Conservation (phyloP, 1,140 invertebrate genomes). For the Dryas iulia region DNA sequence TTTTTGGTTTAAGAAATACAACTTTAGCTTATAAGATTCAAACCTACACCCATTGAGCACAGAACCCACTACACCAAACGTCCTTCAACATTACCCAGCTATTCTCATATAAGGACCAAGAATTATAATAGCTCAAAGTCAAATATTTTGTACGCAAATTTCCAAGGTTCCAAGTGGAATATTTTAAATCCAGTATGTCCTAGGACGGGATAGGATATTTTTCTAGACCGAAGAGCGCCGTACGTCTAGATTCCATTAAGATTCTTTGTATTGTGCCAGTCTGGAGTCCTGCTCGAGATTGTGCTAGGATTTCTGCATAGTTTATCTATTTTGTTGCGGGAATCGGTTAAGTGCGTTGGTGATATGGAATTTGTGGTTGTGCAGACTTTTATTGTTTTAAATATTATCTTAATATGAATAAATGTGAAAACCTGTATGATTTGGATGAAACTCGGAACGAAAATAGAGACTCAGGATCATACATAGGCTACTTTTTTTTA, state of each 20-base stretch:
- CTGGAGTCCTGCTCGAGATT: background rate
- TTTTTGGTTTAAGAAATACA: too few relatives aligned
- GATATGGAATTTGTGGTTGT: background rate
- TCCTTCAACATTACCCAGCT: too few relatives aligned
- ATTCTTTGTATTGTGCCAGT: conserved; percentile 12
- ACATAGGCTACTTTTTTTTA: too few relatives aligned
- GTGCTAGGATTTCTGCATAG: conserved; percentile 4
- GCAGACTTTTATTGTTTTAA: background rate
- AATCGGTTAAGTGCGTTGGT: background rate
- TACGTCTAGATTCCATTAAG: conserved; percentile 18
- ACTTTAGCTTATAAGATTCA: too few relatives aligned
- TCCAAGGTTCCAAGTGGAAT: background rate
- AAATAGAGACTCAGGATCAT: too few relatives aligned
- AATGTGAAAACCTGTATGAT: too few relatives aligned
- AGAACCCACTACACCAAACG: too few relatives aligned
- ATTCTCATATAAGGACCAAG: too few relatives aligned
- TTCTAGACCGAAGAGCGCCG: conserved; percentile 14
- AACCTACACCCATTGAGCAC: too few relatives aligned
- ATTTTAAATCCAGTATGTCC: conserved; percentile 9
- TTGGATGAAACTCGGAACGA: too few relatives aligned
- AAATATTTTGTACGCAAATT: background rate
- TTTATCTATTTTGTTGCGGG: background rate
- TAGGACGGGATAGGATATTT: conserved; percentile 3
- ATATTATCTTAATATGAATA: too few relatives aligned
- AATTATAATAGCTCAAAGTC: background rate